phyloP scores from a whole-genome alignment of 2,888 invertebrate genomes.

The Emmelina monodactyla region DNA sequence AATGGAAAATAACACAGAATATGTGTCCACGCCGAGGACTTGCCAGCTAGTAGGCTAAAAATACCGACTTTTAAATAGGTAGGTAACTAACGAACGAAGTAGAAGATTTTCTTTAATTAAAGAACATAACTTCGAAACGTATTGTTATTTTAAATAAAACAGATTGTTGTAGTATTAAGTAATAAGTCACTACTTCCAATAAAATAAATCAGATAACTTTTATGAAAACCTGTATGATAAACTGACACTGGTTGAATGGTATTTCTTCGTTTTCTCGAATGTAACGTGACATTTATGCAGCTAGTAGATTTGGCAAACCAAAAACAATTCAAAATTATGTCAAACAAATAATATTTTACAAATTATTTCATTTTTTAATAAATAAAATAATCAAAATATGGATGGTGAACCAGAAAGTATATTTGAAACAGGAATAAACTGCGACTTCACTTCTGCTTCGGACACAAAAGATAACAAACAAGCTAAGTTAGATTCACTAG shows the following conservation, averaged over 20 bases:
- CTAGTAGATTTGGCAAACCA: neutral
- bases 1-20: too few species aligned
- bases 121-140: too few species aligned
- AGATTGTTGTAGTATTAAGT: too few species aligned
- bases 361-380: constrained; percentile 4
- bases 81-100: too few species aligned
- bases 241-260: constrained; percentile 12
- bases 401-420: constrained; percentile 48
- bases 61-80: too few species aligned
- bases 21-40: too few species aligned
- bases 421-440: constrained; percentile 46
- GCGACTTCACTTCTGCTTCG: constrained; percentile 38
- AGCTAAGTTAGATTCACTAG: constrained; percentile 48
- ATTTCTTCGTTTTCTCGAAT: constrained; percentile 15
- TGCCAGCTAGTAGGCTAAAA: too few species aligned
- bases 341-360: constrained; percentile 17
- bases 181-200: neutral
- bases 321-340: constrained; percentile 30
- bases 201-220: too few species aligned
- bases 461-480: constrained; percentile 44
- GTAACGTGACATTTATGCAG: constrained; percentile 6
- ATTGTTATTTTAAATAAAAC: too few species aligned
- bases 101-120: too few species aligned
- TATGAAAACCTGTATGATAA: neutral
- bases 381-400: constrained; percentile 28